Evolutionary conservation across 2,888 invertebrate genomes (phyloP), one percentile per base, ranked within the genome.

Genomic region (Netelia virgata): DNA sequence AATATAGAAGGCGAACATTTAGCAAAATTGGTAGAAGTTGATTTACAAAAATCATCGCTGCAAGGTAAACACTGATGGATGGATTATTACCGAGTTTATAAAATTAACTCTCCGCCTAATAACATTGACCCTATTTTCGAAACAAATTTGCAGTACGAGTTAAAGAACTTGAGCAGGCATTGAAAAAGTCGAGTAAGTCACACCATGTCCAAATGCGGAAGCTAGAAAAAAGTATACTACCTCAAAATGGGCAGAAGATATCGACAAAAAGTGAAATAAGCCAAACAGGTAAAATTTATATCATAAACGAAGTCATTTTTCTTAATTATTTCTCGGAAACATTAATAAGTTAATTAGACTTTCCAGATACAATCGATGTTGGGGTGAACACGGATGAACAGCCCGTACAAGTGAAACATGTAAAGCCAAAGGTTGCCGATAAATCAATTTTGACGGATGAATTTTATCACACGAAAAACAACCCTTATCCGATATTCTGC

Each of bases 401-500:
- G 5, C 11, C 23, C 14, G 1, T 61, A 78, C 23, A 23, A 23
- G 14, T 16, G 23, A 79, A 55, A 5, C n/a, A 43, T 0, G 11
- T 59, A 14, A 87, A 86, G 68, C 63, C 81, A 5, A 1, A 70
- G 16, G 73, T 76, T 0, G 6, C 20, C 11, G 86, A 89, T 1
- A 88, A 88, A 77, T 82, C 68, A 50, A 47, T 77, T 16, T 66
- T 88, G 63, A 92, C 90, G 1, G 83, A 90, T 18, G 87, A 90
- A 79, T 88, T 88, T 87, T 88, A 88, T 68, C 78, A 57, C 28
- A 64, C 72, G 1, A 86, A 83, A 3, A 72, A 88, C 68, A 83
- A 85, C 75, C 82, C 89, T 0, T 90, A 90, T 84, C 88, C 91
- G 9, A 50, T 92, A 63, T 90, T 88, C 87, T 92, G 92, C 83